Evolutionary conservation across 1,140 invertebrate species (phyloP).

Genomic region (Cecropterus lyciades): DNA sequence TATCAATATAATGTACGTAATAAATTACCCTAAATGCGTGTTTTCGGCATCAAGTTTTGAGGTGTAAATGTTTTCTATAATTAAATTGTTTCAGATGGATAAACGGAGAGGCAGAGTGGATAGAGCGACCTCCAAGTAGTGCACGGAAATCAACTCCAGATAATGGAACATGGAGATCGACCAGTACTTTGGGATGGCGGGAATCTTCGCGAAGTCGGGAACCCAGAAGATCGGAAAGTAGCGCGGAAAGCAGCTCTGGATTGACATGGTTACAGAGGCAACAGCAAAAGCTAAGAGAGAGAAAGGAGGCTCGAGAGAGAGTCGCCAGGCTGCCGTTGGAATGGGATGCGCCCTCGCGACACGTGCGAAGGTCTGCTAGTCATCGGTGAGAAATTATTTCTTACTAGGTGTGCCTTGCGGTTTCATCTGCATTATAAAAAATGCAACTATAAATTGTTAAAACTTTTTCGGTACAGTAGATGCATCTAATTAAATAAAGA

Average conservation of each 20-base stretch:
- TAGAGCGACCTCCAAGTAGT: constrained; percentile 61
- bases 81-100: constrained; percentile 60
- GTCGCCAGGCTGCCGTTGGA: constrained; percentile 90
- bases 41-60: neutral
- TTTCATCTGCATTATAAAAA: no score
- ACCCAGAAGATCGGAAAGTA: constrained; percentile 65
- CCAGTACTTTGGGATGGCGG: constrained; percentile 68
- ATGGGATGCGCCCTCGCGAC: constrained; percentile 75
- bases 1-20: no score
- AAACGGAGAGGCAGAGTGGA: constrained; percentile 74
- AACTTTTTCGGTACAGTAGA: no score
- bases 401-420: no score
- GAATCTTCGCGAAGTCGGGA: constrained; percentile 62
- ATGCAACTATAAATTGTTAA: no score
- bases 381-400: constrained; percentile 63
- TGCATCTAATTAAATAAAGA: no score
- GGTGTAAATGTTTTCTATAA: neutral
- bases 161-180: constrained; percentile 71
- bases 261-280: constrained; percentile 91
- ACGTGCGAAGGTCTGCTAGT: constrained; percentile 77
- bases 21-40: neutral
- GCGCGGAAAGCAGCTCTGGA: constrained; percentile 72
- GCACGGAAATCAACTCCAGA: constrained; percentile 60
- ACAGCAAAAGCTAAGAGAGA: constrained; percentile 89
- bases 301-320: constrained; percentile 87